phyloP scores from a whole-genome alignment of 2,113 vertebrate genomes.

The Nothobranchius kuhntae region DNA sequence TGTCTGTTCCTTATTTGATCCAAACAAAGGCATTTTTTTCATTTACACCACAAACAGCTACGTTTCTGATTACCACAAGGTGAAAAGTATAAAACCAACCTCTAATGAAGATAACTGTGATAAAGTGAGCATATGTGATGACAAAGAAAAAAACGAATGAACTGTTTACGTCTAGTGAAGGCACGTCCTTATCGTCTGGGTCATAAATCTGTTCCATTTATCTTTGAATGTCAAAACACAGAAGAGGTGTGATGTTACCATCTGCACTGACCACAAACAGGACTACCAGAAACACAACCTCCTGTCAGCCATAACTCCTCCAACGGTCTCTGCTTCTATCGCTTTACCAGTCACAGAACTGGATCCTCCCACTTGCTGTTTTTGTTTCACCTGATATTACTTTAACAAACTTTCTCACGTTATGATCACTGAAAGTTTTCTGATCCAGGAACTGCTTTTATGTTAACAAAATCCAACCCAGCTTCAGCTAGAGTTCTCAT shows the following conservation, averaged over 20 bases:
- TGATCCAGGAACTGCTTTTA: constrained; percentile 32
- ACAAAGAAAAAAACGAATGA: neutral
- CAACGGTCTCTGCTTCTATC: constrained; percentile 55
- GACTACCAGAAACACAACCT: constrained; percentile 38
- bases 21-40: neutral
- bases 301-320: constrained; percentile 14
- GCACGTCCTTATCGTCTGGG: constrained; percentile 46
- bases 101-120: neutral
- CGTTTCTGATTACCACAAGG: neutral
- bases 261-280: constrained; percentile 59
- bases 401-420: constrained; percentile 21
- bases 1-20: constrained; percentile 32
- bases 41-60: too few species aligned
- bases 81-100: neutral
- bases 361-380: constrained; percentile 15
- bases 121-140: neutral
- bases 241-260: constrained; percentile 63
- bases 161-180: constrained; percentile 49
- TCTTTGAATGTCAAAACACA: constrained; percentile 74
- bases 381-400: constrained; percentile 6
- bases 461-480: constrained; percentile 27
- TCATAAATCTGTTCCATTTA: constrained; percentile 60
- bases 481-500: constrained; percentile 13
- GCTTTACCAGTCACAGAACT: constrained; percentile 57
- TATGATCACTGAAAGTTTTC: constrained; percentile 24